Evolutionary conservation across 92 coral and sea anemone genomes (phyloP).

Genomic region (Meandrina meandrites): DNA sequence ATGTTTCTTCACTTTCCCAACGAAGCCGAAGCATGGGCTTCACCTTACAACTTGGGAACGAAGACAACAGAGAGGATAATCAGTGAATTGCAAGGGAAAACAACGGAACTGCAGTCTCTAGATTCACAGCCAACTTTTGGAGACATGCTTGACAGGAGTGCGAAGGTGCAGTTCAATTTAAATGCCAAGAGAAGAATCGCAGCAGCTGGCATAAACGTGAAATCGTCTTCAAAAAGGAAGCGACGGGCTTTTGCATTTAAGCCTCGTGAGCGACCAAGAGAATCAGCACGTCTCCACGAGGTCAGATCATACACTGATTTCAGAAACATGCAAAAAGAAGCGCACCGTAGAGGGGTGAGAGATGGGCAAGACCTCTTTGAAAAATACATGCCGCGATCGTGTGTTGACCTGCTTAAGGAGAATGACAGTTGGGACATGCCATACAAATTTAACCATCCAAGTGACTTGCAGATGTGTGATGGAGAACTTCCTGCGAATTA

Average conservation of each 20-base stretch:
- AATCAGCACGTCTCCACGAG: neutral
- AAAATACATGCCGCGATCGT: constrained; percentile 39
- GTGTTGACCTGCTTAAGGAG: neutral
- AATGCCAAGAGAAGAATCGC: constrained; percentile 53
- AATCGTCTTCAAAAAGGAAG: neutral
- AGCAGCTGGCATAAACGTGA: neutral
- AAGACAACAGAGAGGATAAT: constrained; percentile 53
- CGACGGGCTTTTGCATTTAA: neutral
- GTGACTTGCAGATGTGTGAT: constrained; percentile 34
- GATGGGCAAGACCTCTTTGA: constrained; percentile 58
- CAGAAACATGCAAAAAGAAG: constrained; percentile 40
- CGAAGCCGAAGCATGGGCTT: constrained; percentile 49
- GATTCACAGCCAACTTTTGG: constrained; percentile 67
- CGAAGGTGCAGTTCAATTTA: constrained; percentile 56
- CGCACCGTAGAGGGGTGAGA: neutral
- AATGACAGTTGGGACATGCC: neutral
- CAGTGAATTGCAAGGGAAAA: constrained; percentile 62
- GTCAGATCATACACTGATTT: constrained; percentile 30
- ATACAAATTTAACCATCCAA: neutral
- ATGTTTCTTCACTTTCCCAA: constrained; percentile 59
- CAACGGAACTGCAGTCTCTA: constrained; percentile 55
- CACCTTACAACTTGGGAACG: constrained; percentile 53
- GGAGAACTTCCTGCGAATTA: constrained; percentile 26
- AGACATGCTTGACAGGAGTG: constrained; percentile 54
- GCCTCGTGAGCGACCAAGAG: neutral